Conservation (phyloP, 1,140 invertebrate genomes). For the Meloidogyne exigua region DNA sequence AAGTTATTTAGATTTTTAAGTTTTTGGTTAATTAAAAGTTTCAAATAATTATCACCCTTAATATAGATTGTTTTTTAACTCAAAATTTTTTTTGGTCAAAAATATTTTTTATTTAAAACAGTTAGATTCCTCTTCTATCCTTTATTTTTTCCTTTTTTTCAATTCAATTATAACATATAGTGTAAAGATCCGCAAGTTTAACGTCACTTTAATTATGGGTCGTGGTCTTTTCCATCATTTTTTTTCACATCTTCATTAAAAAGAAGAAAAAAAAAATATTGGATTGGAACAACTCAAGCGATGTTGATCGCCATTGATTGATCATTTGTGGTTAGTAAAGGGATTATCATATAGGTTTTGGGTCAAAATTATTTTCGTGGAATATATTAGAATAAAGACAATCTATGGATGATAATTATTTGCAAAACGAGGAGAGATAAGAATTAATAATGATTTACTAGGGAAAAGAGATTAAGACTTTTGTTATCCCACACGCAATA, state of each 20-base stretch:
- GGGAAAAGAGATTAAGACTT: not conserved
- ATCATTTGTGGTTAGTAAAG: not conserved
- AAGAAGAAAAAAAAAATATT: not conserved
- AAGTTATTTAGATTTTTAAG: too few relatives aligned
- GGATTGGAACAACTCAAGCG: not conserved
- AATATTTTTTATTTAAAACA: not conserved
- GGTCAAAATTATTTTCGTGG: not conserved
- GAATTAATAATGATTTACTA: not conserved
- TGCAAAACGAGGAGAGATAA: too few relatives aligned
- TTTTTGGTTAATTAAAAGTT: too few relatives aligned
- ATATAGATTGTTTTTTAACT: too few relatives aligned
- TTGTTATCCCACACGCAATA: not conserved
- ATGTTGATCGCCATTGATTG: not conserved
- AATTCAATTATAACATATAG: not conserved
- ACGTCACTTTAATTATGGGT: not conserved
- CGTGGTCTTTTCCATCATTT: not conserved
- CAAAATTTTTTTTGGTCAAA: too few relatives aligned
- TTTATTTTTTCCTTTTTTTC: not conserved
- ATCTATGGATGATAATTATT: too few relatives aligned
- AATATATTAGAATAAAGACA: not conserved
- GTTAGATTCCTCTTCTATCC: not conserved
- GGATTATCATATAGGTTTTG: not conserved
- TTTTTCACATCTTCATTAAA: constrained; percentile 1
- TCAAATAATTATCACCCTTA: too few relatives aligned
- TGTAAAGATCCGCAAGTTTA: not conserved